Conservation (phyloP, 2,888 invertebrate genomes). For the Sphaeridia pumilis region DNA sequence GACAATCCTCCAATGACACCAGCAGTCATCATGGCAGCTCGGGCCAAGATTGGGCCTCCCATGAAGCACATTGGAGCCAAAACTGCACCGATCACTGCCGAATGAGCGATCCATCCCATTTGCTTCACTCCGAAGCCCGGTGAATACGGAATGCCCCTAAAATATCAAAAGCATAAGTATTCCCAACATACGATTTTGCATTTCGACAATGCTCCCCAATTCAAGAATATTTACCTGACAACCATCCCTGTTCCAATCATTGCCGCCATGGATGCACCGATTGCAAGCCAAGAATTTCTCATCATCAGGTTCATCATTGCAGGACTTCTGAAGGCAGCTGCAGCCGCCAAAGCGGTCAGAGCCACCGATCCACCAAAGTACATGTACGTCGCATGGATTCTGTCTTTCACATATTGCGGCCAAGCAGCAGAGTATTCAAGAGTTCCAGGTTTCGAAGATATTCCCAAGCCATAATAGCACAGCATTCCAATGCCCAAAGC, state of each 20-base stretch:
- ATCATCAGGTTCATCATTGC: constrained; percentile 66
- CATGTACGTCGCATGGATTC: constrained; percentile 76
- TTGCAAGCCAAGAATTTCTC: constrained; percentile 58
- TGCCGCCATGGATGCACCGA: constrained; percentile 65
- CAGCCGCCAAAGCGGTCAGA: constrained; percentile 71
- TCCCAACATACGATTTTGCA: no score
- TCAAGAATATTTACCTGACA: constrained; percentile 45
- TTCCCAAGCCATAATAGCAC: constrained; percentile 86
- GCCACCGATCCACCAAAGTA: constrained; percentile 83
- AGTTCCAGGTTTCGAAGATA: constrained; percentile 64
- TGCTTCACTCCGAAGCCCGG: constrained; percentile 73
- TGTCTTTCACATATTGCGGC: constrained; percentile 53
- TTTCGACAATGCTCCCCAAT: no score
- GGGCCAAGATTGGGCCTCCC: constrained; percentile 79
- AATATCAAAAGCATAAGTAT: no score
- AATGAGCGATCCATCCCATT: constrained; percentile 70
- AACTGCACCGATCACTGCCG: constrained; percentile 80
- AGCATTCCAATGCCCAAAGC: constrained; percentile 79
- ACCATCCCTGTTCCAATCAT: constrained; percentile 83
- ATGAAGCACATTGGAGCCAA: constrained; percentile 83
- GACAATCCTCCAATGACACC: constrained; percentile 91
- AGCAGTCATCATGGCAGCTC: constrained; percentile 81
- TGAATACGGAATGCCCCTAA: constrained; percentile 57
- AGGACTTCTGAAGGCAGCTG: constrained; percentile 72
- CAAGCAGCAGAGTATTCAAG: constrained; percentile 48